Evolutionary conservation across 2,113 vertebrate genomes (phyloP).

Genomic region (Athene cunicularia): DNA sequence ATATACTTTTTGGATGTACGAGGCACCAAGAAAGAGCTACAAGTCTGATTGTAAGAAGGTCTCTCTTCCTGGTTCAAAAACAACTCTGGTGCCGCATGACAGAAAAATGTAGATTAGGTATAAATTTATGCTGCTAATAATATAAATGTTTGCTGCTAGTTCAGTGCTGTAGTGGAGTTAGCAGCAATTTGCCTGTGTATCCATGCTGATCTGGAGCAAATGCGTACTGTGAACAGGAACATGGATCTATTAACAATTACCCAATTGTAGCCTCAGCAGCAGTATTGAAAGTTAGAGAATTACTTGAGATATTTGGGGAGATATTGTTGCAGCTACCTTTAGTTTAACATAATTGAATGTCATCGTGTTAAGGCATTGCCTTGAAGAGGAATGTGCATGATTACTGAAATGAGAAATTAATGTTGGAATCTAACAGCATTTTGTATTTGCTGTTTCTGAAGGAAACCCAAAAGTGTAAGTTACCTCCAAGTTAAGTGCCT

Average conservation of each 20-base stretch:
- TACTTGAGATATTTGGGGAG: background rate
- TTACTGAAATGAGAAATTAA: background rate
- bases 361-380: background rate
- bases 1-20: accelerated
- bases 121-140: background rate
- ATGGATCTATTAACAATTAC: background rate
- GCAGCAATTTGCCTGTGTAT: background rate
- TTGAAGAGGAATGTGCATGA: background rate
- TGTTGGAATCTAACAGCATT: background rate
- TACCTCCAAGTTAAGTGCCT: background rate
- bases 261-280: background rate
- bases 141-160: background rate
- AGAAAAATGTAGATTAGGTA: background rate
- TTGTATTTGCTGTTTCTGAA: background rate
- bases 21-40: background rate
- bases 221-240: background rate
- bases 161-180: background rate
- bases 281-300: background rate
- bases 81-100: background rate
- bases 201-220: background rate
- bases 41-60: background rate
- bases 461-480: background rate
- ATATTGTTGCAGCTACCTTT: background rate
- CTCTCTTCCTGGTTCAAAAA: background rate
- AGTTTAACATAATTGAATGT: background rate